A percentile compares a stretch with the other conserved stretches of the same genome.
Conservation (phyloP, 2,113 vertebrate genomes). For the human (Homo sapiens) region GRCh38 chr3:129287001-129287500, state of each 20-base stretch:
- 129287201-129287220: too few species aligned
- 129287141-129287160: neutral
- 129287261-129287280: too few species aligned
- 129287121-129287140: neutral
- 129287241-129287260: too few species aligned
- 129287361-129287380: too few species aligned
- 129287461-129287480: neutral
- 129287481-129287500: neutral
- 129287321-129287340: too few species aligned
- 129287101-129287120: neutral
- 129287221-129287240: too few species aligned
- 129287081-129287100: neutral
- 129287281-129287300: too few species aligned
- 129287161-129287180: neutral
- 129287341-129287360: too few species aligned
- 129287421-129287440: too few species aligned
- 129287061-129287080: neutral
- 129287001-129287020: neutral
- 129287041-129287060: neutral
- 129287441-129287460: neutral
- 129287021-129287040: neutral
- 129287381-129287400: too few species aligned
- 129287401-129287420: too few species aligned
- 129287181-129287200: neutral
- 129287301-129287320: too few species aligned